These are phyloP conservation scores for Barbus barbus DNA, from an alignment of 2,113 vertebrate genomes.

Conservation along the genomic window DNA sequence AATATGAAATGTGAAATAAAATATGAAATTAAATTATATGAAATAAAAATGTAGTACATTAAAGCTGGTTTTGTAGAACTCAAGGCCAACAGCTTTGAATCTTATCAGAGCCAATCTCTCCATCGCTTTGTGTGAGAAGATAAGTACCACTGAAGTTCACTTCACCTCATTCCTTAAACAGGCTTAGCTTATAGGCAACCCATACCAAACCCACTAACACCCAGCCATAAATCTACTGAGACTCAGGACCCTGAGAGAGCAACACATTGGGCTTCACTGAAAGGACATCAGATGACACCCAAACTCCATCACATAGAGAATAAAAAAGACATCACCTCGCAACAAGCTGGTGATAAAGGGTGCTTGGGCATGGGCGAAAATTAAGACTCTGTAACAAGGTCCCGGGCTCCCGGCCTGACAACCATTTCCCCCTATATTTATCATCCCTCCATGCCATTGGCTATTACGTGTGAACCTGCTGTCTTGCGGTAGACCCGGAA, in stretches of 20 bases:
- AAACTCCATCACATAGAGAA: constrained; percentile 85
- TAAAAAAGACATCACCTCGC: constrained; percentile 88
- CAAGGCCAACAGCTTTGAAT: background rate
- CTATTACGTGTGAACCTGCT: constrained; percentile 71
- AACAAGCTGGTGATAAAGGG: constrained; percentile 92
- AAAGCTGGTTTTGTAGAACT: background rate
- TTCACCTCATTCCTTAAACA: background rate
- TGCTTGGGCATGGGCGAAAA: constrained; percentile 86
- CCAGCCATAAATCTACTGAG: constrained; percentile 47
- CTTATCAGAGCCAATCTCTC: background rate
- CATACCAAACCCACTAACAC: constrained; percentile 30
- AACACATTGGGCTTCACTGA: constrained; percentile 81
- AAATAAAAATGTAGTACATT: background rate
- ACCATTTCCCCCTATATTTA: constrained; percentile 91
- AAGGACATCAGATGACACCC: constrained; percentile 88
- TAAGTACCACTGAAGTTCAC: background rate
- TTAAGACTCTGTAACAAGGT: constrained; percentile 95
- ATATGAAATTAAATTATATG: too few species aligned
- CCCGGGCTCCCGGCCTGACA: constrained; percentile 80
- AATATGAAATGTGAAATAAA: too few species aligned
- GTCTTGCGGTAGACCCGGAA: constrained; percentile 86
- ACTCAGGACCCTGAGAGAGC: constrained; percentile 67
- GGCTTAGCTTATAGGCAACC: constrained; percentile 18
- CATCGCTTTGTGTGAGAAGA: background rate
- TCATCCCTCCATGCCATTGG: constrained; percentile 88